Conservation (phyloP, 30 jellyfish, hydroid and myxozoan genomes). For the Aurelia sp. region DNA sequence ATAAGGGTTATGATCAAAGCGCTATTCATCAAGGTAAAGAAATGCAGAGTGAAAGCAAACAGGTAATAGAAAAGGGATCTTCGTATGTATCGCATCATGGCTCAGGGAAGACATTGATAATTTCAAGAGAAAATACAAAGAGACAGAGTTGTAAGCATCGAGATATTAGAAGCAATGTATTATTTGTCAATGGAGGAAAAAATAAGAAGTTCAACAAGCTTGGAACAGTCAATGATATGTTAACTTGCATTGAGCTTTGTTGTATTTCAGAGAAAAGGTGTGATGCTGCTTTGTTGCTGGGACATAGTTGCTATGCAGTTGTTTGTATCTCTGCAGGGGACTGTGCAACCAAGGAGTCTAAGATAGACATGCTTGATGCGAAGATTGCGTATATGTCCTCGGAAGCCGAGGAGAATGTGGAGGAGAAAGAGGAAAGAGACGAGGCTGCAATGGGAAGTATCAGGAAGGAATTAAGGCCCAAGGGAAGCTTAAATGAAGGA, state of each 20-base stretch:
- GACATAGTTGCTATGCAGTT: constrained; percentile 72
- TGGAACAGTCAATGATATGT: constrained; percentile 44
- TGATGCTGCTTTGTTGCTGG: constrained; percentile 81
- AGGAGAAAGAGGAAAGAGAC: too few species aligned
- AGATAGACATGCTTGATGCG: constrained; percentile 12
- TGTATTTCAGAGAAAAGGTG: constrained; percentile 73
- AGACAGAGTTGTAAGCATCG: constrained; percentile 58
- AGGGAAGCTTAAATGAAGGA: neutral
- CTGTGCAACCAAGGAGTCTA: constrained; percentile 19
- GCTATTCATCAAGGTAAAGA: neutral
- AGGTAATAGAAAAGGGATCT: constrained; percentile 44
- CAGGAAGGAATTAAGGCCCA: neutral
- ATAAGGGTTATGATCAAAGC: constrained; percentile 4
- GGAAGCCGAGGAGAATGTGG: neutral
- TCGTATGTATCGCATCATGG: constrained; percentile 51
- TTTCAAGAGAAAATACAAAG: constrained; percentile 11
- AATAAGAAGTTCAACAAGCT: constrained; percentile 61
- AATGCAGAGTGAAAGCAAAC: neutral
- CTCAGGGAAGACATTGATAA: constrained; percentile 13
- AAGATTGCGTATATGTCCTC: constrained; percentile 28
- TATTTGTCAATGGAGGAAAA: constrained; percentile 59
- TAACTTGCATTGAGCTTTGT: constrained; percentile 75
- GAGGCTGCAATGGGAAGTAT: neutral
- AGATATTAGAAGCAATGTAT: constrained; percentile 22
- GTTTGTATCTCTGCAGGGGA: constrained; percentile 46